These are phyloP conservation scores for Myiothlypis chrysogaster DNA, from an alignment of 2,797 vertebrate genomes.

Conservation along the genomic window DNA sequence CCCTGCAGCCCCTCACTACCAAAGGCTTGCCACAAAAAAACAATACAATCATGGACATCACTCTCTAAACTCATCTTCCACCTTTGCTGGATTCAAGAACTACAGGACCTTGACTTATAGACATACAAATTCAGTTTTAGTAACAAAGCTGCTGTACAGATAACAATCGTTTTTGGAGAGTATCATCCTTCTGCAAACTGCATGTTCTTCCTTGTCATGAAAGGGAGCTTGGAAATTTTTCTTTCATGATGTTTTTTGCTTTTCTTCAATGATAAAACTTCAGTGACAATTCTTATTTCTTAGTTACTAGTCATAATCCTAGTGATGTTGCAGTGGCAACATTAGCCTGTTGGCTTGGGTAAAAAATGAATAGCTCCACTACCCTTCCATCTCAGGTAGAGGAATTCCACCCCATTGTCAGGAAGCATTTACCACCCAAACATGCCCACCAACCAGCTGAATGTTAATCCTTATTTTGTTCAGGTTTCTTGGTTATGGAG, in stretches of 20 bases:
- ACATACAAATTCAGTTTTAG: not conserved
- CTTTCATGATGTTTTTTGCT: not conserved
- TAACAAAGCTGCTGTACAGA: not conserved
- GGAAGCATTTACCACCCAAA: not conserved
- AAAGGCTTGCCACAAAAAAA: not conserved
- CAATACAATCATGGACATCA: not conserved
- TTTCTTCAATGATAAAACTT: not conserved
- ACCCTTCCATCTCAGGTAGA: not conserved
- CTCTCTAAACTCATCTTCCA: not conserved
- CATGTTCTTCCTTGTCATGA: not conserved
- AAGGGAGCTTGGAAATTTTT: not conserved
- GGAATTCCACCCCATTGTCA: not conserved
- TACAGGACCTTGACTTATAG: not conserved
- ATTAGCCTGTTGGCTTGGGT: not conserved
- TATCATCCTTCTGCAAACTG: not conserved
- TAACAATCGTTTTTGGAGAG: not conserved
- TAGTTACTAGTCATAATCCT: not conserved
- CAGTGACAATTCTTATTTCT: not conserved
- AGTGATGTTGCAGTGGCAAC: not conserved
- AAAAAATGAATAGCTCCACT: fast-evolving
- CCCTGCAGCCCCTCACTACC: not conserved
- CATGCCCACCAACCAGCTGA: not conserved
- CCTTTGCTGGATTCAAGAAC: not conserved
- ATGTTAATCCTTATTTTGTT: not conserved
- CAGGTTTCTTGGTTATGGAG: not conserved